Base-by-base conservation (phyloP, 2,888 invertebrate genomes). In the Craniophora ligustri region DNA sequence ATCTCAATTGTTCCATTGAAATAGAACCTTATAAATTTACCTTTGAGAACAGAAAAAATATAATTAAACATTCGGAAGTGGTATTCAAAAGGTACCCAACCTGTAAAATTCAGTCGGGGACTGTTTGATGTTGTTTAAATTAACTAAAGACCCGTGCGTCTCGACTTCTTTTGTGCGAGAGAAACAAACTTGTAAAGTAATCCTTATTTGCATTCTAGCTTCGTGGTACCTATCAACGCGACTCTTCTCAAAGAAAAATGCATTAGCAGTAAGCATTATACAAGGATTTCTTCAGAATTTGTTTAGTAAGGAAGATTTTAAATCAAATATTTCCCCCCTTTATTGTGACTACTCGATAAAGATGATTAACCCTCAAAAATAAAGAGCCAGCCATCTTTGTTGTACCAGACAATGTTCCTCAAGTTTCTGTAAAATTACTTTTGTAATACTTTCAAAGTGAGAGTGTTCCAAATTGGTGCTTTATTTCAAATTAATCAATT, bases 301-400 rank as follows among this genome's bases (percentile, higher is more conserved):
- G 42, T 42, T 38, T 32, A 53, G 63, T 53, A 65, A 64, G 66
- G 60, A 63, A 59, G 71, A 71, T 76, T 73, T 78, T 69, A 75
- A 75, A 79, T 76, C 75, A 75, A 80, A 71, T 72, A 51, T 62
- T 73, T 61, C 75, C 76, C 62, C 72, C 74, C 72, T 69, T 72
- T 75, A 58, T 76, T 78, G 62, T 57, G 45, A 35, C 73, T 70
- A 70, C 71, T 76, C 76, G 75, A 79, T 76, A 75, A 79, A 82
- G 76, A 85, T 82, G 64, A 73, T 74, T 79, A 82, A 80, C 79
- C 76, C 78, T 80, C 62, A 57, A 73, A 79, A 80, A 78, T 78
- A 80, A 79, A 72, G 74, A 80, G 77, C 72, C 75, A 51, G 75
- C 71, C 74, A 76, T 78, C 75, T 85, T 80, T 80, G 76, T 82